phyloP scores from a whole-genome alignment of 1,140 invertebrate species.

The Melipona quadrifasciata region DNA sequence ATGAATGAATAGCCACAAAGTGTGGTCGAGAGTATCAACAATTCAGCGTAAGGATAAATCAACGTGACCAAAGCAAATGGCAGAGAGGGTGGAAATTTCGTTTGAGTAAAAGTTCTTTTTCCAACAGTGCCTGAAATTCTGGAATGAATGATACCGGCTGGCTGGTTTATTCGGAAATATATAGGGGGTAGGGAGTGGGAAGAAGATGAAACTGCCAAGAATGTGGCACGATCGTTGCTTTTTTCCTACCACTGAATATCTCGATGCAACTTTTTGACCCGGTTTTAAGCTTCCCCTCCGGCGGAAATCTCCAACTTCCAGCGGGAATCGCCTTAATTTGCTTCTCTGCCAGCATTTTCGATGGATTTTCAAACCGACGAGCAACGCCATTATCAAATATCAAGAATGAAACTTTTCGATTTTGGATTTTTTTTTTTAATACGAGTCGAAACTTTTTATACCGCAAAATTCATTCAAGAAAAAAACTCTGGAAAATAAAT shows the following conservation, averaged over 20 bases:
- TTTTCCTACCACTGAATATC: neutral
- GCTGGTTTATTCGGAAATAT: neutral
- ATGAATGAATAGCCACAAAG: no score
- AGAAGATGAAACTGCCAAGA: neutral
- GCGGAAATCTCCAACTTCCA: neutral
- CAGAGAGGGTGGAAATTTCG: no score
- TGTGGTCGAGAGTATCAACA: neutral
- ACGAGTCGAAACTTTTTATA: no score
- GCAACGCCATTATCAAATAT: no score
- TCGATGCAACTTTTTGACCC: conserved; percentile 25
- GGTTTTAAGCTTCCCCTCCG: neutral
- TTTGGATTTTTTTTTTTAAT: no score
- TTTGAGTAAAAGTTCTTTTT: no score
- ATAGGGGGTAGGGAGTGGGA: neutral
- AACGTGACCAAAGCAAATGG: no score
- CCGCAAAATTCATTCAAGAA: no score
- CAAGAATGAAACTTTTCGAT: no score
- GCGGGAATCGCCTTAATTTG: neutral
- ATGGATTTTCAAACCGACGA: neutral
- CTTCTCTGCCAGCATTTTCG: neutral
- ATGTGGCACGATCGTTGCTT: neutral
- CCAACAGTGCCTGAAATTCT: no score
- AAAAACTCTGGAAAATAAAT: no score
- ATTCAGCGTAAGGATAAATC: neutral
- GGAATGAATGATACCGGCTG: neutral